Base-by-base conservation (phyloP, 2,888 invertebrate genomes). In the Dolichopus griseipennis region DNA sequence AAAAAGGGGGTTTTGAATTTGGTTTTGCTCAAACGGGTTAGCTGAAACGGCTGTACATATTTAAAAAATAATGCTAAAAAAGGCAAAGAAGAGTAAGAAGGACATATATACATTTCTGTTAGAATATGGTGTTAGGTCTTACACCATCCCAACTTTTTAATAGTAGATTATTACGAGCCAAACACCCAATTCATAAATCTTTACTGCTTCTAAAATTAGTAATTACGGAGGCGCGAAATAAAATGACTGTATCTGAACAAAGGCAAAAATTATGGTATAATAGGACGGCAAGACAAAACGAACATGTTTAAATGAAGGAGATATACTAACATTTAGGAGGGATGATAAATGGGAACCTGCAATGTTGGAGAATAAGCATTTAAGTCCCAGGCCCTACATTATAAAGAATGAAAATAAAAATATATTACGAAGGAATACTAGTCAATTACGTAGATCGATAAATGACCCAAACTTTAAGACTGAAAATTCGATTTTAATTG, bases 81-180 rank as follows among this genome's bases (percentile, higher is more conserved):
- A 70, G 63, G 68, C 66, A 1, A 66, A 68, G 64, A 8, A 65
- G 41, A 65, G 68, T 10, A 61, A 67, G 33, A 37, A 67, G 37
- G 66, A 64, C 64, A 67, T 69, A 65, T 67, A 69, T 37, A 33
- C 63, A 27, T 68, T 68, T 65, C 61, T 70, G n/a, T 63, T 66
- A 63, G 68, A 70, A 41, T 69, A 70, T 61, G 64, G 68, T 34
- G 61, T 37, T 68, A 22, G 64, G 66, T 20, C 66, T 65, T 65
- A 69, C 70, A 18, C 66, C 67, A 65, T 64, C 68, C 33, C 69
- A 69, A 66, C 68, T 70, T 67, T 52, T 70, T 1, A 70, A 68
- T 66, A 67, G 64, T 21, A 66, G 69, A 18, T 67, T 68, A 33
- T 33, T 70, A 63, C 8, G 68, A 20, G 65, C 68, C 9, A 65